Base-by-base conservation (phyloP, 2,888 invertebrate species). In the Liopterus haemorrhoidalis region DNA sequence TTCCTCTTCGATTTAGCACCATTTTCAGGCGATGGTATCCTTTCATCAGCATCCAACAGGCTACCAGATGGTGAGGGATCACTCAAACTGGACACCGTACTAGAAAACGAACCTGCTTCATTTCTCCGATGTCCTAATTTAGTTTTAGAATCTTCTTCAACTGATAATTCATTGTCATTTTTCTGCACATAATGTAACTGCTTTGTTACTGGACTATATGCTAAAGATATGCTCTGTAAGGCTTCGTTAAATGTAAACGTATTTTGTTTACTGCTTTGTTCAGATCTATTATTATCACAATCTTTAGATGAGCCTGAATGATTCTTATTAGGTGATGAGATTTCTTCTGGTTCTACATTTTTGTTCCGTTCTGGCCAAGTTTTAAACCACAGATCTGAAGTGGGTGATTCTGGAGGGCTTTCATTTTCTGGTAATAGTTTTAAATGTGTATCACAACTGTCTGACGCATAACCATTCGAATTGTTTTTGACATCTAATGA, bases 201-300 rank as follows among this genome's bases (percentile, higher is more conserved):
- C 62, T 81, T 84, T 16, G 83, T 84, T 35, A 81, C 72, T 9
- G 84, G 84, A 63, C 81, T 83, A 66, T 84, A 85, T 2, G 82
- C 81, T 51, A 85, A 67, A 52, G 83, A 81, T 71, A 85, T 82
- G 63, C 76, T 81, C 61, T 82, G 79, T 57, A 85, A 67, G 40
- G 83, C 81, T 66, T 81, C 79, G 60, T 79, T 80, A 49, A 84
- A 70, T 49, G 75, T 74, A 64, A 77, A 70, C 51, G 61, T 64
- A 46, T 63, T 64, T 48, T 60, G 58, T 33, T 48, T 31, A 48
- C 49, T 46, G 41, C 50, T 28, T 35, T 42, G 42, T 45, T 39
- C 46, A 42, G 35, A 39, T 46, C 40, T 33, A 14, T 37, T 45
- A 52, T 50, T 59, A 54, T 57, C 53, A 51, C 51, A 57, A 48